Percentiles rank a stretch among this genome's conserved stretches.
Evolutionary conservation across 2,797 vertebrate species (phyloP).

Genomic region (Schizopygopsis malacanthus): DNA sequence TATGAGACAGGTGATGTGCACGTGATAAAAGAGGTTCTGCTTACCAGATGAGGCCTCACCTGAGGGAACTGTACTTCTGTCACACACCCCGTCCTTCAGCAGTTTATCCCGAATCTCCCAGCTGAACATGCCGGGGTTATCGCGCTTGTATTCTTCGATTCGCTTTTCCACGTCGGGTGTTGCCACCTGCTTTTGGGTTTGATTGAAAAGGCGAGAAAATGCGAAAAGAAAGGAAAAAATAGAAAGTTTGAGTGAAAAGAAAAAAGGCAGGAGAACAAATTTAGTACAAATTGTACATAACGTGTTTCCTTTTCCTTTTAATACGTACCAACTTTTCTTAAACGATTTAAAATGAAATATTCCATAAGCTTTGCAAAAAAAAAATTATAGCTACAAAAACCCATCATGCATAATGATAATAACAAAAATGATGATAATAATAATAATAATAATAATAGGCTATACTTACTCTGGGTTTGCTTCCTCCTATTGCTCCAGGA

Average conservation of each 20-base stretch:
- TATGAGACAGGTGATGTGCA: slow-evolving; percentile 37
- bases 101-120: slow-evolving; percentile 97
- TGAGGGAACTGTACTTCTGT: slow-evolving; percentile 94
- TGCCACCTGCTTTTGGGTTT: slow-evolving; percentile 91
- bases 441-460: slow-evolving; percentile 17
- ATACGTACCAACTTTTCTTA: neutral
- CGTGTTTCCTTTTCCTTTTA: neutral
- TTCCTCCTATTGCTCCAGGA: slow-evolving; percentile 94
- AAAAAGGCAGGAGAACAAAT: neutral
- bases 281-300: neutral
- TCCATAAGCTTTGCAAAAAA: neutral
- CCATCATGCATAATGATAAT: slow-evolving; percentile 24
- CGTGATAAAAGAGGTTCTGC: slow-evolving; percentile 60
- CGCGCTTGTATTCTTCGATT: slow-evolving; percentile 95
- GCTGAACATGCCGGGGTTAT: slow-evolving; percentile 95
- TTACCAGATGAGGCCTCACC: slow-evolving; percentile 89
- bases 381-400: neutral
- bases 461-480: slow-evolving; percentile 93
- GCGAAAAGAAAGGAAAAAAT: slow-evolving; percentile 3
- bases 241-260: neutral
- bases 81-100: slow-evolving; percentile 94
- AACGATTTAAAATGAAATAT: neutral
- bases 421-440: neutral
- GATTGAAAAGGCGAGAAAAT: slow-evolving; percentile 49
- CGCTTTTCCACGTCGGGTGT: slow-evolving; percentile 95